Base-by-base conservation (phyloP, 1,140 invertebrate genomes). In the Potamilus streckersoni region DNA sequence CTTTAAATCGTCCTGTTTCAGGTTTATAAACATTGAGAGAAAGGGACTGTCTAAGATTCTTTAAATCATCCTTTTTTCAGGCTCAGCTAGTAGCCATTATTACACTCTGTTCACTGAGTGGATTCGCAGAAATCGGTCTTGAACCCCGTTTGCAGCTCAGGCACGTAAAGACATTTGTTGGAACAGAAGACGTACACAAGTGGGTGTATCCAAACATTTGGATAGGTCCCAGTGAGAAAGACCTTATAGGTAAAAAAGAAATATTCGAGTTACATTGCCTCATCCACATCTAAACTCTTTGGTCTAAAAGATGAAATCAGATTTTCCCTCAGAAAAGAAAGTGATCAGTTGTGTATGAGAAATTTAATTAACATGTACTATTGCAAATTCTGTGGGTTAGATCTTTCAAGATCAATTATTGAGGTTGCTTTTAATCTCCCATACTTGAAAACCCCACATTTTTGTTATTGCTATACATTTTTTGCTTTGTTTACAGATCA, bases 171-270 rank as follows among this genome's bases (percentile, higher is more conserved):
- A 87, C 86, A 14, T 86, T 82, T 56, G 69, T 83, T 5, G 86
- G 86, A 5, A 73, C 71, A 59, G 85, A 86, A 66, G 82, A 79
- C 1, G 63, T 86, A 17, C 71, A 81, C 57, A 75, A 73, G 23
- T 81, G 79, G 79, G 66, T 70, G 15, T 62, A 71, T 56, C 83
- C 85, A n/a, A 87, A 87, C 66, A 59, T 85, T 2, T 87, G 84
- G 86, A 82, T 86, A 6, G 86, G 86, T 17, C 84, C 86, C 55
- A 73, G 79, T 19, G 71, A 78, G n/a, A 72, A 49, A 27, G 66
- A 58, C 27, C 68, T 85, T 58, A 82, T 85, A 56, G 76, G 85
- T 85, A 79, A 63, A 73, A 58, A 61, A n/a, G 0, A 6, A 49
- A 49, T 49, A 1, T 49, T 49, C 38, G 6, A 49, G 11, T 49